Conservation (phyloP, 30 jellyfish, hydroid and myxozoan species). For the Aurelia aurita region DNA sequence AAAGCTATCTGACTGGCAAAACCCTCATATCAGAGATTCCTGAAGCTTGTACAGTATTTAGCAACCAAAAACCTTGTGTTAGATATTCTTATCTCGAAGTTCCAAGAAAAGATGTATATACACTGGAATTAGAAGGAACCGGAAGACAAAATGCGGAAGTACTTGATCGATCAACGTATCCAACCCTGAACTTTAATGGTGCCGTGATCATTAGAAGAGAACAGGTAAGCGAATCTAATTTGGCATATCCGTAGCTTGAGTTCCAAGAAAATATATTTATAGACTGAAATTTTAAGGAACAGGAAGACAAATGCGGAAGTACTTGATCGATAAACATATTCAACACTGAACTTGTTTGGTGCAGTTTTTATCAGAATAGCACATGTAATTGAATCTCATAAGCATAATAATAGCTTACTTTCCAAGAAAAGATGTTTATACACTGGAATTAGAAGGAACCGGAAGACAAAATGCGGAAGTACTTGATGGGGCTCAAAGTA, state of each 20-base stretch:
- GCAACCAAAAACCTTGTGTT: constrained; percentile 36
- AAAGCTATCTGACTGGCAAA: constrained; percentile 26
- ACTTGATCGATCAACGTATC: constrained; percentile 46
- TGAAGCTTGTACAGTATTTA: constrained; percentile 75
- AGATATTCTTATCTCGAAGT: constrained; percentile 54
- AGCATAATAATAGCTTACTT: not conserved
- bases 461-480: constrained; percentile 27
- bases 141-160: constrained; percentile 32
- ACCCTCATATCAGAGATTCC: constrained; percentile 13
- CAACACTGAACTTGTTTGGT: no score
- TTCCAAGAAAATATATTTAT: constrained; percentile 45
- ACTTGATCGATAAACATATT: no score
- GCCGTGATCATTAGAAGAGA: constrained; percentile 48
- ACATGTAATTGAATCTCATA: no score
- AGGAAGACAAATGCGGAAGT: constrained; percentile 26
- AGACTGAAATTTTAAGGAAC: constrained; percentile 66
- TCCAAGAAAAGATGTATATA: constrained; percentile 48
- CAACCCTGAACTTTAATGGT: constrained; percentile 65
- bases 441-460: constrained; percentile 70
- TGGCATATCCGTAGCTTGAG: no score
- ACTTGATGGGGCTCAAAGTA: not conserved
- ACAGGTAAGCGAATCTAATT: constrained; percentile 39
- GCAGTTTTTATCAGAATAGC: no score
- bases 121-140: constrained; percentile 72
- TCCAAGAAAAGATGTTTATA: constrained; percentile 43